Conservation (phyloP, 2,113 vertebrate species). For the Forbesichthys agassizii region DNA sequence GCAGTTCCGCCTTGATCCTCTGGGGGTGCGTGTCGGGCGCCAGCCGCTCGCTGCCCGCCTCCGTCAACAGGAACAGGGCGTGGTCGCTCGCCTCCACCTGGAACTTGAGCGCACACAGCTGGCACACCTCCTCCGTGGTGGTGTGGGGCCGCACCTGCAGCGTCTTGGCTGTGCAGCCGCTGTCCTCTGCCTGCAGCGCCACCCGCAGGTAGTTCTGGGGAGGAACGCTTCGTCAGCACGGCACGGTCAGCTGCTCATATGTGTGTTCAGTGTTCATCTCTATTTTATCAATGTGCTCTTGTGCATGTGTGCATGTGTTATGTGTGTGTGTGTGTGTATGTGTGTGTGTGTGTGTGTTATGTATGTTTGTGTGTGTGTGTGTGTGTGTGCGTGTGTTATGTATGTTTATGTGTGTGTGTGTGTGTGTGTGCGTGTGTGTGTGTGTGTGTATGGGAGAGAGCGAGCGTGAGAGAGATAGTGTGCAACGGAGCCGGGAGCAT, state of each 20-base stretch:
- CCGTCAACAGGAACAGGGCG: slow-evolving; percentile 84
- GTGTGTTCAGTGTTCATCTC: not conserved
- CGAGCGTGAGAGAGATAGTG: no score
- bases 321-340: not conserved
- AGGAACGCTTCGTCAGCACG: not conserved
- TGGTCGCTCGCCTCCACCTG: slow-evolving; percentile 75
- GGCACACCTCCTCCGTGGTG: slow-evolving; percentile 90
- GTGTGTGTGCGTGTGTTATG: not conserved
- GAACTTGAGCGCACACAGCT: slow-evolving; percentile 89
- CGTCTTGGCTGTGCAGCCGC: slow-evolving; percentile 93
- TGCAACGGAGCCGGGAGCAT: no score
- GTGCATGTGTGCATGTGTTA: slow-evolving; percentile 2
- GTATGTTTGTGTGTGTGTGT: slow-evolving; percentile 2
- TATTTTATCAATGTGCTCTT: not conserved
- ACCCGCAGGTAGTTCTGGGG: slow-evolving; percentile 93
- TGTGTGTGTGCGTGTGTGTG: not conserved
- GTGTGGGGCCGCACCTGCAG: slow-evolving; percentile 85
- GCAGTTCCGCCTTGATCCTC: slow-evolving; percentile 93
- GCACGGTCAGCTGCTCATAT: not conserved
- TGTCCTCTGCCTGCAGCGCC: slow-evolving; percentile 88
- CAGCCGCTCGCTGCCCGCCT: slow-evolving; percentile 89
- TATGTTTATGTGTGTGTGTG: not conserved
- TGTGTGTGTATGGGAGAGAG: no score
- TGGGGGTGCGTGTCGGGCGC: slow-evolving; percentile 93
- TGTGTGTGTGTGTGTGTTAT: not conserved